These are phyloP conservation scores for Eupithecia exiguata DNA, from an alignment of 2,888 invertebrate species.

Conservation along the genomic window DNA sequence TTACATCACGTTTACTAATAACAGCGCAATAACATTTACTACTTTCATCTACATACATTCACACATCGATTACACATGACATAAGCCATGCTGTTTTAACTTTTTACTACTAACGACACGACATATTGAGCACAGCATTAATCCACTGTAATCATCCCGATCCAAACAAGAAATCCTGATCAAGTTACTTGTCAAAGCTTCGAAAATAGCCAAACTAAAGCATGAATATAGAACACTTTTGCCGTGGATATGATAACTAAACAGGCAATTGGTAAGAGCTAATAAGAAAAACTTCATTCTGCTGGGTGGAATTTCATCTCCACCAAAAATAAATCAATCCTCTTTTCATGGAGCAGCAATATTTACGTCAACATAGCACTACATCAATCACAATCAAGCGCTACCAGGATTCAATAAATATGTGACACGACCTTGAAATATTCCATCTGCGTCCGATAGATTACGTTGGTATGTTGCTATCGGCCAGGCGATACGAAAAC, in stretches of 20 bases:
- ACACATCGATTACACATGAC: constrained; percentile 9
- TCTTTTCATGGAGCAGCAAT: background rate
- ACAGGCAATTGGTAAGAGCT: constrained; percentile 1
- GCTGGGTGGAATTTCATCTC: background rate
- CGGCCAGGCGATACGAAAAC: background rate
- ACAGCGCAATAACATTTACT: constrained; percentile 1
- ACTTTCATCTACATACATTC: constrained; percentile 10
- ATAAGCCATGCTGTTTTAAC: constrained; percentile 16
- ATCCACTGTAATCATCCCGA: background rate
- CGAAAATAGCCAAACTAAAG: background rate
- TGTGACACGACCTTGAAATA: background rate
- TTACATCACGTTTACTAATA: background rate
- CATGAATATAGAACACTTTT: background rate
- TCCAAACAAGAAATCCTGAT: background rate
- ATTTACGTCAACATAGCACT: constrained; percentile 1
- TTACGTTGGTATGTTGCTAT: background rate
- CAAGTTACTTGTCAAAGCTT: background rate
- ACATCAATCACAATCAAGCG: background rate
- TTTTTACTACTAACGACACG: constrained; percentile 1
- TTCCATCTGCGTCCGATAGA: background rate
- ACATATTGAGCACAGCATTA: constrained; percentile 10
- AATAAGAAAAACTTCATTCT: background rate
- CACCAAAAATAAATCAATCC: background rate
- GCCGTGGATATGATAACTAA: background rate
- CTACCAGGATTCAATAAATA: background rate